Percentiles rank a stretch among this genome's conserved stretches.
phyloP scores from a whole-genome alignment of 1,140 invertebrate species.

The Limonius californicus region DNA sequence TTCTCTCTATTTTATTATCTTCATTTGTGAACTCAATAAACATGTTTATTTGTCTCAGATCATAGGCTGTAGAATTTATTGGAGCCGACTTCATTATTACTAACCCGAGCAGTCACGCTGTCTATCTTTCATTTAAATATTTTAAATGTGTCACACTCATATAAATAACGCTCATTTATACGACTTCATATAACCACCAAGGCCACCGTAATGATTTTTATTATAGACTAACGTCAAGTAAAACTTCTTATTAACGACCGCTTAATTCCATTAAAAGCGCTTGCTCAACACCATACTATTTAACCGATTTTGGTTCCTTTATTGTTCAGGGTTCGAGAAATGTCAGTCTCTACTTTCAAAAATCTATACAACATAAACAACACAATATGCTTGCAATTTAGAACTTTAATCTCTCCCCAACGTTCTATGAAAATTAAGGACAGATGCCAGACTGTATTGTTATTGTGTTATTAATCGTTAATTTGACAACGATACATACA shows the following conservation, averaged over 20 bases:
- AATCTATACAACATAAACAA: too few relatives aligned
- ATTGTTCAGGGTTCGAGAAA: too few relatives aligned
- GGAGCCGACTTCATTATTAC: neutral
- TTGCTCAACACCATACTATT: too few relatives aligned
- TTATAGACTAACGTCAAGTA: too few relatives aligned
- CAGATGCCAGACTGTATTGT: neutral
- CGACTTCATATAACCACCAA: conserved; percentile 4
- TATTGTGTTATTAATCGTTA: neutral
- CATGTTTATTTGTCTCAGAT: conserved; percentile 12
- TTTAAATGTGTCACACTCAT: neutral
- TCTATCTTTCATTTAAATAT: conserved; percentile 1
- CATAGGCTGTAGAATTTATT: conserved; percentile 7
- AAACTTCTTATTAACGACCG: too few relatives aligned
- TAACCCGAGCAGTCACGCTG: conserved; percentile 1
- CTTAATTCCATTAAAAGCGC: too few relatives aligned
- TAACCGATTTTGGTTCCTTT: too few relatives aligned
- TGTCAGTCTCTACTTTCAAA: too few relatives aligned
- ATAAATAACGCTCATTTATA: neutral
- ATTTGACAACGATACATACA: neutral
- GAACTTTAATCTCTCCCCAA: too few relatives aligned
- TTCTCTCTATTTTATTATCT: conserved; percentile 4
- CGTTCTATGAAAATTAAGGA: neutral
- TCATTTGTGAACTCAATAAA: conserved; percentile 14
- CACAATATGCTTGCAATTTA: too few relatives aligned
- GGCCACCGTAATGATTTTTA: neutral